phyloP scores from a whole-genome alignment of 2,888 invertebrate species.

The Hirtodrosophila duncani region DNA sequence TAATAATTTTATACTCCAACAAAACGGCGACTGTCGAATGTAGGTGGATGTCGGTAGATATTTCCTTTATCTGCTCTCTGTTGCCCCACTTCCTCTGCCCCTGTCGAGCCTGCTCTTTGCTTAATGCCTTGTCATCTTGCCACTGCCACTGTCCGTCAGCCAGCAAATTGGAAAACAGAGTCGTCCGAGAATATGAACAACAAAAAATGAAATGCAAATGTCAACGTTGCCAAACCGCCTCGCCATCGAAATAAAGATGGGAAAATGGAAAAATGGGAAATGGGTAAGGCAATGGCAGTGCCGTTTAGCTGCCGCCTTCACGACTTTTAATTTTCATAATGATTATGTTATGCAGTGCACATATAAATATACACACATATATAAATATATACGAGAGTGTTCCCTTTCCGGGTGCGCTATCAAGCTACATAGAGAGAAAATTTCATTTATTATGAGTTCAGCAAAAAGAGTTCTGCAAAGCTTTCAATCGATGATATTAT shows the following conservation, averaged over 20 bases:
- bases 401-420: conserved; percentile 12
- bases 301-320: conserved; percentile 60
- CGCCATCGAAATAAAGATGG: too few species aligned
- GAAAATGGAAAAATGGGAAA: conserved; percentile 2
- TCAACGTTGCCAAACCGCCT: too few species aligned
- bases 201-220: conserved; percentile 70
- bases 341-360: conserved; percentile 49
- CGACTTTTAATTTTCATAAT: conserved; percentile 73
- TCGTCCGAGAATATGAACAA: conserved; percentile 10
- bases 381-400: conserved; percentile 9
- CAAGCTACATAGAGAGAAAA: neutral
- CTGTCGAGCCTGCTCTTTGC: conserved; percentile 15
- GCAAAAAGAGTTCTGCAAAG: too few species aligned
- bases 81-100: conserved; percentile 10
- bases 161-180: conserved; percentile 58
- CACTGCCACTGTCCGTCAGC: conserved; percentile 38
- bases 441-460: too few species aligned
- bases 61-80: conserved; percentile 27
- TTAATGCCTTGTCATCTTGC: conserved; percentile 62
- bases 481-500: too few species aligned
- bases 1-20: conserved; percentile 72
- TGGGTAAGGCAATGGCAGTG: conserved; percentile 25
- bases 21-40: conserved; percentile 54
- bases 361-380: conserved; percentile 15
- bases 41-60: too few species aligned